phyloP scores from a whole-genome alignment of 2,113 vertebrate genomes.

The Sphaerodactylus townsendi region DNA sequence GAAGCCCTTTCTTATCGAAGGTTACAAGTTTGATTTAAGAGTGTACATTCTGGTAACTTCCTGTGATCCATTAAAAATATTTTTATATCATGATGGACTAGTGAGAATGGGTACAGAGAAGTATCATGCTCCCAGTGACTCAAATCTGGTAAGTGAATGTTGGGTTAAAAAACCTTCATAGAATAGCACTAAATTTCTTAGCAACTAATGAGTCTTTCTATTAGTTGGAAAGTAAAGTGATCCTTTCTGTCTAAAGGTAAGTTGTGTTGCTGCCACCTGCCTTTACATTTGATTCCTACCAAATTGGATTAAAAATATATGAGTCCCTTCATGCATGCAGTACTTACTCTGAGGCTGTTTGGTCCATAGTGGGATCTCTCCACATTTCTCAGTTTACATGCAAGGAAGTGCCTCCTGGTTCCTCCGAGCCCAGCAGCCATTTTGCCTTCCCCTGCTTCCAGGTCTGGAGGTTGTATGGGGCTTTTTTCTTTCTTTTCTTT shows the following conservation, averaged over 20 bases:
- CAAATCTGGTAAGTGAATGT: conserved; percentile 89
- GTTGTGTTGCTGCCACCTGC: not conserved
- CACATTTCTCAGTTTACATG: too few relatives aligned
- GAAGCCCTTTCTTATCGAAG: conserved; percentile 97
- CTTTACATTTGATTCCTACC: not conserved
- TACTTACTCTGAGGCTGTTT: too few relatives aligned
- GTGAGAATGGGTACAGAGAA: conserved; percentile 98
- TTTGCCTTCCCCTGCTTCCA: too few relatives aligned
- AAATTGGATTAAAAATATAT: too few relatives aligned
- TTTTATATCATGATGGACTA: conserved; percentile 96
- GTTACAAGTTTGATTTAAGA: conserved; percentile 97
- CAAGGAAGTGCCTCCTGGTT: too few relatives aligned
- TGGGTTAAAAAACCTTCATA: not conserved
- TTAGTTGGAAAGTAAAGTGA: not conserved
- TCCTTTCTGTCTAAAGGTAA: not conserved
- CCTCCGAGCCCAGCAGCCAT: too few relatives aligned
- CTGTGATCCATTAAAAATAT: conserved; percentile 95
- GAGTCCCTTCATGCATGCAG: too few relatives aligned
- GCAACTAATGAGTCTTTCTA: not conserved
- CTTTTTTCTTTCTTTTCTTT: too few relatives aligned
- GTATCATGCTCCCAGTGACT: conserved; percentile 92
- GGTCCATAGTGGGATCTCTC: too few relatives aligned
- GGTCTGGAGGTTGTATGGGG: too few relatives aligned
- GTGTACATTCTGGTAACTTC: conserved; percentile 98
- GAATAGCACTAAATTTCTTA: not conserved